A percentile compares a stretch with the other conserved stretches of the same genome.
Conservation (phyloP, 2,888 invertebrate species). For the Drosophila kuntzei region DNA sequence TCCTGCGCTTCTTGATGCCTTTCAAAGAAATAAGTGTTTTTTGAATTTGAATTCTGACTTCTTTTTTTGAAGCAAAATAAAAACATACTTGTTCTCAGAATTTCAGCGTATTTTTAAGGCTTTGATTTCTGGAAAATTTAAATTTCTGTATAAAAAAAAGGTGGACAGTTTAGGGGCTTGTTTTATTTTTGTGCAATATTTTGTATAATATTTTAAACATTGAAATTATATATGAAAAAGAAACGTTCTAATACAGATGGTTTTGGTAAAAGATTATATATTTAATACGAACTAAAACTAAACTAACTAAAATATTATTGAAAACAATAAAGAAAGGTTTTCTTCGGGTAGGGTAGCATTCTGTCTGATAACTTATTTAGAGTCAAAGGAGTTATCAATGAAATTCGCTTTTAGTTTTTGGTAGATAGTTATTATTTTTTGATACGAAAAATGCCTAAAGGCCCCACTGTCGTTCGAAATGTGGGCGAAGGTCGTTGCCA, state of each 20-base stretch:
- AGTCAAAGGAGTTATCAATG: too few relatives aligned
- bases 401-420: background rate
- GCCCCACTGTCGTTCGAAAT: conserved; percentile 1
- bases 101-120: background rate
- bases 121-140: background rate
- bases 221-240: too few relatives aligned
- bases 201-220: too few relatives aligned
- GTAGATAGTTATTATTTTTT: background rate
- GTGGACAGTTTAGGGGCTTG: background rate
- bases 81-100: background rate
- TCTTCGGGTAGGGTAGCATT: too few relatives aligned
- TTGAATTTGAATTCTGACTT: background rate
- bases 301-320: too few relatives aligned
- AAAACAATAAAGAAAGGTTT: too few relatives aligned
- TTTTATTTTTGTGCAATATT: too few relatives aligned
- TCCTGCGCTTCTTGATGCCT: background rate
- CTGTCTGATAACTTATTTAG: too few relatives aligned
- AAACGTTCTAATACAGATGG: too few relatives aligned
- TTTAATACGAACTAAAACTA: too few relatives aligned
- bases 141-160: background rate
- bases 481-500: conserved; percentile 23
- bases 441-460: background rate
- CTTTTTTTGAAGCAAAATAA: background rate
- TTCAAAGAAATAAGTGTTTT: background rate
- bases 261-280: too few relatives aligned